Conservation (phyloP, 2,888 invertebrate species). For the Stratiomys singularior region DNA sequence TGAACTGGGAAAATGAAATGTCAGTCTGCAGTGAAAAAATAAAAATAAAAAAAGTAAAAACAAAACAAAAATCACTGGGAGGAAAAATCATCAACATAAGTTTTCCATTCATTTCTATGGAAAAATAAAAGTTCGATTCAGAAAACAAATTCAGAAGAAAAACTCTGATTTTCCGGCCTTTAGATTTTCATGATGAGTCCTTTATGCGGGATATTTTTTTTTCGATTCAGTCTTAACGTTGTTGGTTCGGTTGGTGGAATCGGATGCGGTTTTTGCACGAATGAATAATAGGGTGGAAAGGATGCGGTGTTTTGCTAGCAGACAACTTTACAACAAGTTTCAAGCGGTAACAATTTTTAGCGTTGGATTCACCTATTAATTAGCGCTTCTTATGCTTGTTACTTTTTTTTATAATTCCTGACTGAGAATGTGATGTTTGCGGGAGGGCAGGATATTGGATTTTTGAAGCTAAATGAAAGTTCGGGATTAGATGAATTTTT, state of each 20-base stretch:
- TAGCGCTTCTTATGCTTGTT: constrained; percentile 34
- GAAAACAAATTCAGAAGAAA: constrained; percentile 54
- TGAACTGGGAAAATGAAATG: background rate
- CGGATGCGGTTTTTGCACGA: background rate
- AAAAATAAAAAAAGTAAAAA: background rate
- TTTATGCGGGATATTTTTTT: constrained; percentile 31
- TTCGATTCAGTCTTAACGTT: background rate
- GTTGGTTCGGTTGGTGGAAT: constrained; percentile 21
- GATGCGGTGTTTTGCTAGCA: background rate
- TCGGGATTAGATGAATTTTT: too few relatives aligned
- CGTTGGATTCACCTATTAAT: constrained; percentile 17
- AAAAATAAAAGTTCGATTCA: constrained; percentile 49
- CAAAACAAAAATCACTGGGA: constrained; percentile 32
- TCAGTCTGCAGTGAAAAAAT: background rate
- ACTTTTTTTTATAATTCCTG: background rate
- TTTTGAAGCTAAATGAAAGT: too few relatives aligned
- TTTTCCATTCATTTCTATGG: constrained; percentile 23
- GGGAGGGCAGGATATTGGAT: too few relatives aligned
- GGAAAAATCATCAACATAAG: constrained; percentile 38
- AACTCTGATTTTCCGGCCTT: constrained; percentile 54
- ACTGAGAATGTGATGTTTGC: too few relatives aligned
- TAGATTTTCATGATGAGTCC: constrained; percentile 50
- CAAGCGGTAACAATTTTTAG: background rate
- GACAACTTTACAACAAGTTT: background rate
- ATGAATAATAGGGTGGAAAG: background rate